These are phyloP conservation scores for Drosophila elegans DNA, from an alignment of 1,140 invertebrate genomes.

Conservation along the genomic window DNA sequence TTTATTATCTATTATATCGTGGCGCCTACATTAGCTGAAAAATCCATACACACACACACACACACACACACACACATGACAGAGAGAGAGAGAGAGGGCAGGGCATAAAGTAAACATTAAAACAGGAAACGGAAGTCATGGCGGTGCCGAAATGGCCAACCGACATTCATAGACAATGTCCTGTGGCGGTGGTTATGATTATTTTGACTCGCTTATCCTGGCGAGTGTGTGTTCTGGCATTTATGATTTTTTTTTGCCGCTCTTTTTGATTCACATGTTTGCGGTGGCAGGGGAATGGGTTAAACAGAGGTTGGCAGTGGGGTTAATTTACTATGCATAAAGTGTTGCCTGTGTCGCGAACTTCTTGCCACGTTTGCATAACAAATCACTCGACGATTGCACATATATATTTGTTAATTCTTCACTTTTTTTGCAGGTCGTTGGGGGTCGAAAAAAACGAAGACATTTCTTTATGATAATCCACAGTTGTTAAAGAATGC, in stretches of 20 bases:
- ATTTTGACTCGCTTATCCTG: conserved; percentile 56
- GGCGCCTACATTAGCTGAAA: conserved; percentile 78
- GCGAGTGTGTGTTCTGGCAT: conserved; percentile 22
- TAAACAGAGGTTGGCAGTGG: background rate
- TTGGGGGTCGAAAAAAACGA: background rate
- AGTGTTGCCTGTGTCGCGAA: conserved; percentile 48
- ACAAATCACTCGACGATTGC: conserved; percentile 47
- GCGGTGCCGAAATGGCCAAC: conserved; percentile 54
- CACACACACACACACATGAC: background rate
- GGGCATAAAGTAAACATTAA: conserved; percentile 81
- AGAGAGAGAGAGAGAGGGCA: conserved; percentile 32
- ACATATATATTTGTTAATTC: conserved; percentile 28
- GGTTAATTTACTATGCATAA: conserved; percentile 70
- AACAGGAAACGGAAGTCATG: conserved; percentile 73
- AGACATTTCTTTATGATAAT: conserved; percentile 69
- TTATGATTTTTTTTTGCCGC: conserved; percentile 32
- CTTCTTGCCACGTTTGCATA: conserved; percentile 57
- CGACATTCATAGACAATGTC: conserved; percentile 48
- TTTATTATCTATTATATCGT: conserved; percentile 82
- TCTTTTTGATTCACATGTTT: conserved; percentile 25
- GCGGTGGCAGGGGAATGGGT: background rate
- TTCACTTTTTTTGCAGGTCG: conserved; percentile 14
- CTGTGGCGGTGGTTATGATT: conserved; percentile 67
- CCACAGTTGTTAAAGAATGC: conserved; percentile 74
- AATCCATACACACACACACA: conserved; percentile 46